Conservation (phyloP, 1,140 invertebrate genomes). For the Achroia grisella region DNA sequence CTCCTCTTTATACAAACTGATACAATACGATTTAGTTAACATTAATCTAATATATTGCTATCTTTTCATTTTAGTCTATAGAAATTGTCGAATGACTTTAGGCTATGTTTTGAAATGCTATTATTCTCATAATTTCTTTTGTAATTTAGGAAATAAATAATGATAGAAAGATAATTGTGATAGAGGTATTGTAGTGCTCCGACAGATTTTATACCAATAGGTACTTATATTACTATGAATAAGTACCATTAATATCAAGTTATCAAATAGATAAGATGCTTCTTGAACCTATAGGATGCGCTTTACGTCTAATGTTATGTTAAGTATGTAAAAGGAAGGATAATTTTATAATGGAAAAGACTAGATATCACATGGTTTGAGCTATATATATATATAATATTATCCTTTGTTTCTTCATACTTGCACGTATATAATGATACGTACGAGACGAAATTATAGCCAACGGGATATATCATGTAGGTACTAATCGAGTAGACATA, state of each 20-base stretch:
- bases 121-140: conserved; percentile 13
- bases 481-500: too few relatives aligned
- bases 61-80: conserved; percentile 72
- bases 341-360: conserved; percentile 46
- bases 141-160: conserved; percentile 14
- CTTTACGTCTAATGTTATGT: conserved; percentile 19
- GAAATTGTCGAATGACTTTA: conserved; percentile 54
- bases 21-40: conserved; percentile 63
- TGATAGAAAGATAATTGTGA: conserved; percentile 1
- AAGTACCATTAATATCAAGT: conserved; percentile 4
- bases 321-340: conserved; percentile 27
- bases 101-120: conserved; percentile 31
- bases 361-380: conserved; percentile 73
- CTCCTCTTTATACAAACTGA: conserved; percentile 66
- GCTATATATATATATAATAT: conserved; percentile 44
- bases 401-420: conserved; percentile 31
- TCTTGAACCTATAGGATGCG: conserved; percentile 8
- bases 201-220: conserved; percentile 8
- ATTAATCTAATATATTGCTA: conserved; percentile 73
- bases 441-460: too few relatives aligned
- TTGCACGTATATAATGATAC: conserved; percentile 23
- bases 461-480: too few relatives aligned
- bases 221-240: neutral
- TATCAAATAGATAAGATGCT: conserved; percentile 1
- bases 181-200: conserved; percentile 6